These are phyloP conservation scores for Pristionchus arcanus DNA, from an alignment of 2,888 invertebrate genomes.

Conservation along the genomic window DNA sequence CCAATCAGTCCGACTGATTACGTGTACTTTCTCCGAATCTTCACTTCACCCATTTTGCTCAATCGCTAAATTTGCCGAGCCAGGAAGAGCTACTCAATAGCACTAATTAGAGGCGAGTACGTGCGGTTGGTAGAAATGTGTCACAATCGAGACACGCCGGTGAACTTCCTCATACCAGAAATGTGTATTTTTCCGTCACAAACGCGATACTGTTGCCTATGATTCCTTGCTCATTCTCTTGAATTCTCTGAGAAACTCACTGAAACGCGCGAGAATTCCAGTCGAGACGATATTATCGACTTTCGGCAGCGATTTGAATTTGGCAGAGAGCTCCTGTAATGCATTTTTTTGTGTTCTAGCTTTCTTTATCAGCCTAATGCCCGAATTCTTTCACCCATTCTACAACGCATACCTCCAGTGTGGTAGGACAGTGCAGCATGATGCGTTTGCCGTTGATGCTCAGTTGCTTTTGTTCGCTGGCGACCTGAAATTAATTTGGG, in stretches of 20 bases:
- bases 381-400: too few species aligned
- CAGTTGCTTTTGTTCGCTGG: background rate
- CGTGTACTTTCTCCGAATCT: too few species aligned
- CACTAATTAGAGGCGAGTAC: too few species aligned
- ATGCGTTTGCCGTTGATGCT: conserved; percentile 17
- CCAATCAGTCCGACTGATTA: too few species aligned
- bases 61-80: background rate
- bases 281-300: conserved; percentile 59
- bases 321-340: background rate
- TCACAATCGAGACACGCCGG: too few species aligned
- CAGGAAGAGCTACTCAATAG: too few species aligned
- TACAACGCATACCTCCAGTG: conserved; percentile 46
- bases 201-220: too few species aligned
- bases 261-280: conserved; percentile 62
- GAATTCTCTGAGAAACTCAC: conserved; percentile 50
- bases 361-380: too few species aligned
- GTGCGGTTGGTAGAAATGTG: too few species aligned
- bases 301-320: background rate
- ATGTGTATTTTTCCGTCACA: too few species aligned
- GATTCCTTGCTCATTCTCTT: background rate
- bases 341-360: background rate
- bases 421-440: conserved; percentile 52
- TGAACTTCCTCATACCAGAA: too few species aligned
- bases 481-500: background rate
- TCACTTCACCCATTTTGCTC: too few species aligned